phyloP scores from a whole-genome alignment of 2,888 invertebrate genomes.

The Nephrotoma guestfalica region DNA sequence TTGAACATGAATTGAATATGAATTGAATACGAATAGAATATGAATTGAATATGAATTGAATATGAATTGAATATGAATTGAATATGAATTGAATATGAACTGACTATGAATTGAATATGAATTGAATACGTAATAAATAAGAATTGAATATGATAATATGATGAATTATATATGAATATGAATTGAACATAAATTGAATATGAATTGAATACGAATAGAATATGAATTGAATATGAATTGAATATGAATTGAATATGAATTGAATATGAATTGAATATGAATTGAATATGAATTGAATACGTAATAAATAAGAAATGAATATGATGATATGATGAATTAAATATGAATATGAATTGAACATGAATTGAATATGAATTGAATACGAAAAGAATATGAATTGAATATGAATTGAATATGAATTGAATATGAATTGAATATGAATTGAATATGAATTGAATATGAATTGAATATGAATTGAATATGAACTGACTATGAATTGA shows the following conservation, averaged over 20 bases:
- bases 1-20: neutral
- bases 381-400: neutral
- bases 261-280: neutral
- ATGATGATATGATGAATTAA: neutral
- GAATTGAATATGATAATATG: neutral
- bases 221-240: neutral
- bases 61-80: neutral
- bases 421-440: neutral
- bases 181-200: neutral
- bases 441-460: neutral
- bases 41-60: neutral
- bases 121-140: neutral
- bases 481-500: neutral
- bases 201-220: neutral
- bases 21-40: neutral
- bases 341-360: neutral
- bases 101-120: neutral
- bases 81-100: neutral
- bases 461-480: neutral
- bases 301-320: neutral
- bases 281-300: neutral
- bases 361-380: neutral
- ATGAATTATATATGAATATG: neutral
- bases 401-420: neutral
- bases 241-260: neutral